Evolutionary conservation across 2,888 invertebrate genomes (phyloP).

Genomic region (Eumerus sabulonum): DNA sequence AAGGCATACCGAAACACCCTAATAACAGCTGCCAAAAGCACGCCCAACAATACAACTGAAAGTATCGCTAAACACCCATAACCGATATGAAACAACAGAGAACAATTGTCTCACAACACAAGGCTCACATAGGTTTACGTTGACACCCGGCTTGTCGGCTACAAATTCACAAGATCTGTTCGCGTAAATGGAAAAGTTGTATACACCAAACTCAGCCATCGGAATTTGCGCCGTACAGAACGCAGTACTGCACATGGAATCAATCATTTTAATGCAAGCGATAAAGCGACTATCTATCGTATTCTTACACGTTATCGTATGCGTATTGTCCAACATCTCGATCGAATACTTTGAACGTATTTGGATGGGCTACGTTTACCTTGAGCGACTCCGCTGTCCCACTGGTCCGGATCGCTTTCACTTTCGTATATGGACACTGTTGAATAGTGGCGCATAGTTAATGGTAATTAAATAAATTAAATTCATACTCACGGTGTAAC

Average conservation of each 20-base stretch:
- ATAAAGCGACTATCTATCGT: slow-evolving; percentile 60
- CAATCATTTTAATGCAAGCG: not conserved
- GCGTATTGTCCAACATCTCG: slow-evolving; percentile 79
- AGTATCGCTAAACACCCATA: slow-evolving; percentile 73
- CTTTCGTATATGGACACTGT: slow-evolving; percentile 84
- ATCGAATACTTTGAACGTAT: slow-evolving; percentile 82
- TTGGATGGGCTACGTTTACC: slow-evolving; percentile 80
- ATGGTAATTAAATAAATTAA: not conserved
- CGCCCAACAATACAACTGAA: slow-evolving; percentile 74
- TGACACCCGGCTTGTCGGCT: slow-evolving; percentile 83
- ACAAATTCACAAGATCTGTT: slow-evolving; percentile 81
- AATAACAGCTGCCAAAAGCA: slow-evolving; percentile 69
- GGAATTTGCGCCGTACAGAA: slow-evolving; percentile 80
- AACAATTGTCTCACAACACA: not conserved
- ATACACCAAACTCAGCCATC: slow-evolving; percentile 87
- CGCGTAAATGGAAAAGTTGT: slow-evolving; percentile 81
- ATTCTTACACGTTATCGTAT: slow-evolving; percentile 76
- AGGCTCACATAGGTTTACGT: slow-evolving; percentile 82
- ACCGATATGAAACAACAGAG: not conserved
- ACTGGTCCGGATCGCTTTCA: slow-evolving; percentile 74
- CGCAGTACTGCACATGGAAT: slow-evolving; percentile 81
- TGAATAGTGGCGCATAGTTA: not conserved
- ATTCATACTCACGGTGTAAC: slow-evolving; percentile 82
- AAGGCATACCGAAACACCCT: slow-evolving; percentile 71
- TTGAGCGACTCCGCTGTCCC: slow-evolving; percentile 76